Percentiles rank a stretch among this genome's conserved stretches.
Conservation (phyloP, 2,888 invertebrate genomes). For the Pseudanteris insignis region DNA sequence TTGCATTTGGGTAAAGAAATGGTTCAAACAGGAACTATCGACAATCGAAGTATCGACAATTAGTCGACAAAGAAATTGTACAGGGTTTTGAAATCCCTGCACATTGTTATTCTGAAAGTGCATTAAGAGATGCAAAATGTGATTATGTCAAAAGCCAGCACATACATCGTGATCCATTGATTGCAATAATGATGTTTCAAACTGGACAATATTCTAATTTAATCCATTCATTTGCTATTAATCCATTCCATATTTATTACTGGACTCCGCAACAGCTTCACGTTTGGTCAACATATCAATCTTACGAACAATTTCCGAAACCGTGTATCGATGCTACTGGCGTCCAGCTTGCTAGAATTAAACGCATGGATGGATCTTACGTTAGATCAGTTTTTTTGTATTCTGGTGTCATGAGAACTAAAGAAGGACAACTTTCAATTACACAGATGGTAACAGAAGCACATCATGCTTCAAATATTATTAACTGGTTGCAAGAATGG, state of each 20-base stretch:
- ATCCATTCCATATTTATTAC: conserved; percentile 7
- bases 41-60: conserved; percentile 6
- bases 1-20: neutral
- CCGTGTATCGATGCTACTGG: conserved; percentile 6
- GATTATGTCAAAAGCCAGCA: neutral
- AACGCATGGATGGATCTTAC: neutral
- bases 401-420: conserved; percentile 3
- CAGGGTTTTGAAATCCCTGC: conserved; percentile 6
- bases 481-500: conserved; percentile 18
- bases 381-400: conserved; percentile 6
- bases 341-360: neutral
- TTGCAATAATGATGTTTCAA: neutral
- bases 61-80: neutral
- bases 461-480: conserved; percentile 17
- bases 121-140: conserved; percentile 6
- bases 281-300: conserved; percentile 6
- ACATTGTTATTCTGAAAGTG: neutral
- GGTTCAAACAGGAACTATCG: neutral
- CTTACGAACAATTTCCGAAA: neutral
- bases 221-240: conserved; percentile 8
- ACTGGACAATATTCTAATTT: neutral
- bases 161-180: conserved; percentile 2
- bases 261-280: conserved; percentile 12
- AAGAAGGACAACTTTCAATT: conserved; percentile 5
- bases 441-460: conserved; percentile 18